Evolutionary conservation across 92 coral and sea anemone genomes (phyloP).

Genomic region (Zoanthus sansibaricus): DNA sequence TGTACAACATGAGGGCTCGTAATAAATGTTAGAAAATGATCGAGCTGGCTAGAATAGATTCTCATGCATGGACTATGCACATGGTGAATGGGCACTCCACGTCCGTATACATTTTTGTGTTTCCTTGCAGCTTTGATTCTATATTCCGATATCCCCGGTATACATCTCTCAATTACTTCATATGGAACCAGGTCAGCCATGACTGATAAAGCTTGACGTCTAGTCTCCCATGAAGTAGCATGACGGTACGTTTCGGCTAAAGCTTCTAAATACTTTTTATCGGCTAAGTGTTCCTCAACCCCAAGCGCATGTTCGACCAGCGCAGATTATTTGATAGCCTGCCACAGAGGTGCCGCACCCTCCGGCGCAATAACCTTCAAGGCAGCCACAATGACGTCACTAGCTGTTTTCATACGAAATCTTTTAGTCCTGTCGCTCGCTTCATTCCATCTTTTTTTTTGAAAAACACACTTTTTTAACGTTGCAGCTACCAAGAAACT

Average conservation of each 20-base stretch:
- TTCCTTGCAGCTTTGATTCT: slow-evolving; percentile 45
- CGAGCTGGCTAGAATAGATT: slow-evolving; percentile 49
- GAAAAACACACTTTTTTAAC: too few relatives aligned
- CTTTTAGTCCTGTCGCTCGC: slow-evolving; percentile 14
- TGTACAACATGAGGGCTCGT: slow-evolving; percentile 60
- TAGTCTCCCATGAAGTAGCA: slow-evolving; percentile 48
- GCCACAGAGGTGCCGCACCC: slow-evolving; percentile 50
- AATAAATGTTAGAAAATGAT: slow-evolving; percentile 58
- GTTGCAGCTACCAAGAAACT: slow-evolving; percentile 38
- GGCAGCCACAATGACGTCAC: slow-evolving; percentile 22
- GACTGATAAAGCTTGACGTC: slow-evolving; percentile 34
- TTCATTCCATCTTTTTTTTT: slow-evolving; percentile 11
- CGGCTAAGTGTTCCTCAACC: slow-evolving; percentile 6
- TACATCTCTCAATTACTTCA: slow-evolving; percentile 46
- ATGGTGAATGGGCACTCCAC: slow-evolving; percentile 34
- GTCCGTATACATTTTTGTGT: slow-evolving; percentile 46
- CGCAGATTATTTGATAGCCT: slow-evolving; percentile 43
- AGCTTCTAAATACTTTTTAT: slow-evolving; percentile 33
- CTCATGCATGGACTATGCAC: slow-evolving; percentile 43
- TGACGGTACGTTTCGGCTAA: slow-evolving; percentile 36
- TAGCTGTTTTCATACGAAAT: slow-evolving; percentile 13
- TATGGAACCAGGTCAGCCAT: slow-evolving; percentile 40
- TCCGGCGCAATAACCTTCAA: slow-evolving; percentile 42
- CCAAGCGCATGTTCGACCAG: slow-evolving; percentile 48
- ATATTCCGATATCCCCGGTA: slow-evolving; percentile 63